Base-by-base conservation (phyloP, 1,140 invertebrate genomes). In the Euborellia annulipes region DNA sequence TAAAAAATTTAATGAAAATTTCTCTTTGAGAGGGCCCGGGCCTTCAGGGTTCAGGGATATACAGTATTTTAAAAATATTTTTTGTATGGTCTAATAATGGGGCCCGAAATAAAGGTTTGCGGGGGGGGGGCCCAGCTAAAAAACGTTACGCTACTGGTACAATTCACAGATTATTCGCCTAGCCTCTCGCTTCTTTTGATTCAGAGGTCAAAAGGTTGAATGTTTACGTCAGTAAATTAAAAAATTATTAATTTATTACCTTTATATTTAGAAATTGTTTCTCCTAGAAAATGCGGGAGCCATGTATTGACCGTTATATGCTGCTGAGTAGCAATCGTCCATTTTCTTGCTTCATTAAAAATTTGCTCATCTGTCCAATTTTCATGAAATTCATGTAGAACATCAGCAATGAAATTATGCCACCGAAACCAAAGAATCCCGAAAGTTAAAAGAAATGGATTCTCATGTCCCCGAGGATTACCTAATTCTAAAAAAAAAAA, bases 391-490 rank as follows among this genome's bases (percentile, higher is more conserved):
- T 45, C 8, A 2, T 54, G 50, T 3, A 78, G 52, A 27, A 54
- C 53, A 7, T 54, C 50, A 1, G 73, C 75, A 14, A 77, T 27
- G 20, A 56, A 50, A 57, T 79, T 79, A 53, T 79, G 76, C 70
- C 71, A 78, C 2, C 73, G 65, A 53, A 72, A 76, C 62, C 75
- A 75, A 32, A 79, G 46, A 11, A 78, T 56, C 14, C 69, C 68
- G 45, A 77, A 69, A 3, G 65, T 63, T 21, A 71, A 51, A 3
- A 72, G 54, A 50, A 70, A 72, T 7, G 69, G 62, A 53, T 69
- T 78, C 60, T 76, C 73, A 55, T 78, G 76, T 2, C 68, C 70
- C 50, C 75, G 59, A 3, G 67, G 67, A 56, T 78, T 75, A 23
- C 76, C 76, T 16, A 78, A 54, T 52, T 68, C 76, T 78, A 48